phyloP scores from a whole-genome alignment of 1,140 invertebrate species.

The Drosophila persimilis region DNA sequence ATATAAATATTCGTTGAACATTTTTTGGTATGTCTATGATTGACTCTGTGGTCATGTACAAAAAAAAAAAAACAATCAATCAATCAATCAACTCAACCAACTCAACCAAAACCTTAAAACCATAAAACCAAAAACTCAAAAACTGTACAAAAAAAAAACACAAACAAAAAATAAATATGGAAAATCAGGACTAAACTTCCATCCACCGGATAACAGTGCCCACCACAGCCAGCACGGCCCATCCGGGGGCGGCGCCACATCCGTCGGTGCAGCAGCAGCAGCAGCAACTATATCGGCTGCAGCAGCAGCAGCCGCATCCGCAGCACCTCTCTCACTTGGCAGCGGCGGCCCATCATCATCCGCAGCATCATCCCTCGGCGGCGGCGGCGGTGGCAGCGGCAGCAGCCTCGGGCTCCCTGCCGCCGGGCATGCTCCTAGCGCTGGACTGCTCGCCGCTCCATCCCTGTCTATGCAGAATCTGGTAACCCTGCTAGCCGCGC shows the following conservation, averaged over 20 bases:
- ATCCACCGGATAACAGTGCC: slow-evolving; percentile 83
- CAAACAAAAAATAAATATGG: slow-evolving; percentile 63
- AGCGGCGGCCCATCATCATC: slow-evolving; percentile 53
- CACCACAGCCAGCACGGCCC: slow-evolving; percentile 72
- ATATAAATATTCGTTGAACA: slow-evolving; percentile 83
- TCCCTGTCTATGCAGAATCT: slow-evolving; percentile 95
- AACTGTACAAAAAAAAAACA: slow-evolving; percentile 74
- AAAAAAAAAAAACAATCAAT: slow-evolving; percentile 62
- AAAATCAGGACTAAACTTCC: slow-evolving; percentile 83
- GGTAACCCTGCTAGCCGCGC: slow-evolving; percentile 87
- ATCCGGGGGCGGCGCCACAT: slow-evolving; percentile 42
- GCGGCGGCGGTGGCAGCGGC: slow-evolving; percentile 42
- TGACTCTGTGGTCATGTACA: slow-evolving; percentile 83
- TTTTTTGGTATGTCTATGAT: slow-evolving; percentile 83
- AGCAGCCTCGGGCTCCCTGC: slow-evolving; percentile 52
- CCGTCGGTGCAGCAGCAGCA: slow-evolving; percentile 45
- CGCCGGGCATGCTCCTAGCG: slow-evolving; percentile 74
- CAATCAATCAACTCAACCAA: slow-evolving; percentile 76
- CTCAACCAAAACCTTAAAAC: slow-evolving; percentile 76
- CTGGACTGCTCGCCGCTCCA: slow-evolving; percentile 86
- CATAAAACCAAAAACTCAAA: slow-evolving; percentile 59
- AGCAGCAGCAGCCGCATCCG: slow-evolving; percentile 40
- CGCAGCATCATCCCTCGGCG: slow-evolving; percentile 48
- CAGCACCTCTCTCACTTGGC: slow-evolving; percentile 64
- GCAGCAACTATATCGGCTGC: slow-evolving; percentile 73